These are phyloP conservation scores for Colletes collaris DNA, from an alignment of 2,888 invertebrate genomes.

Conservation along the genomic window DNA sequence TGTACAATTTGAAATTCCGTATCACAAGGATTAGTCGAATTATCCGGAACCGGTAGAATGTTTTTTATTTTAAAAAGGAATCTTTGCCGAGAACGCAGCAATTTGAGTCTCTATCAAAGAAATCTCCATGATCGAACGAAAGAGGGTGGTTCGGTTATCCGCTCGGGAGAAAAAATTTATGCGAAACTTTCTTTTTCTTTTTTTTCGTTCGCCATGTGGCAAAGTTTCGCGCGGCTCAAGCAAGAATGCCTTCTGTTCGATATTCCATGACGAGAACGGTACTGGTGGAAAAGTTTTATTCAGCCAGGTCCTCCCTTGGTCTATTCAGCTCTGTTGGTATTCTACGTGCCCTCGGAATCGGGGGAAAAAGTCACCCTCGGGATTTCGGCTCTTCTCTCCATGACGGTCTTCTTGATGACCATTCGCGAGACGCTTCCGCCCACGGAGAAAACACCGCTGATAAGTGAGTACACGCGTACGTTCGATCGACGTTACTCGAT, in stretches of 20 bases:
- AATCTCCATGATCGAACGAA: conserved; percentile 33
- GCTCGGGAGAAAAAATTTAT: conserved; percentile 27
- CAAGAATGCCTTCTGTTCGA: conserved; percentile 50
- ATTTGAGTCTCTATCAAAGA: background rate
- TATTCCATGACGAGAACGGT: conserved; percentile 48
- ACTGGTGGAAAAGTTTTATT: conserved; percentile 23
- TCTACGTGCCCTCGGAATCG: conserved; percentile 94
- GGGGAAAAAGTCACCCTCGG: conserved; percentile 95
- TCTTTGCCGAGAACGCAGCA: background rate
- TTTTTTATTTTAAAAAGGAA: background rate
- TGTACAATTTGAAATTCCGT: too few relatives aligned
- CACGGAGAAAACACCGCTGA: conserved; percentile 93
- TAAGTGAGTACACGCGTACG: conserved; percentile 87
- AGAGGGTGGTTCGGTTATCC: background rate
- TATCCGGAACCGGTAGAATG: too few relatives aligned
- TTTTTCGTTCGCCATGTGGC: conserved; percentile 2
- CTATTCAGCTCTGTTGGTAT: conserved; percentile 89
- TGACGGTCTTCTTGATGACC: conserved; percentile 95
- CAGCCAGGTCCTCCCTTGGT: conserved; percentile 14
- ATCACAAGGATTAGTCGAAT: too few relatives aligned
- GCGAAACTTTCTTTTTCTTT: conserved; percentile 25
- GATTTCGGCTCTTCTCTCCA: conserved; percentile 93
- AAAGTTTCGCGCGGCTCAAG: background rate
- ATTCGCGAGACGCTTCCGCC: conserved; percentile 93
- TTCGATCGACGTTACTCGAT: background rate